Base-by-base conservation (phyloP, 2,113 vertebrate genomes). In the Pomatostomus ruficeps region DNA sequence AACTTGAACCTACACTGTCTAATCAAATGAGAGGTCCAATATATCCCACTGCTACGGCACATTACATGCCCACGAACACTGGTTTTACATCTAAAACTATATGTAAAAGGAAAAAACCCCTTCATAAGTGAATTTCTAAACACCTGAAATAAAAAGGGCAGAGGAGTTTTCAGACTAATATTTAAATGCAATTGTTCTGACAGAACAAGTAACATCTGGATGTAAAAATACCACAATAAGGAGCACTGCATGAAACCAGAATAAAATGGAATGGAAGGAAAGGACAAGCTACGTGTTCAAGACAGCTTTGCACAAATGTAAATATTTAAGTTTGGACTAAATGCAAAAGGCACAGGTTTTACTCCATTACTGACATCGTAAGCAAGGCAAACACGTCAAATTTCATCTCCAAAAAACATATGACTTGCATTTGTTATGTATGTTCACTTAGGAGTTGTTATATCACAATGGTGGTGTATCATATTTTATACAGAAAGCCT, bases 1-100 rank as follows among this genome's bases (percentile, higher is more conserved):
- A 95, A 96, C 65, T 95, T 93, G 72, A 97, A 85, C 33, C 82
- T 93, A 48, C 58, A 66, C 65, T 79, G 62, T 91, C 89, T 93
- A 92, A 91, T 81, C 76, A 92, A 94, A 95, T 78, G 67, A 95
- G 26, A 71, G n/a, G 45, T 84, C 31, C 61, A 88, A 79, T 90
- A 81, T 57, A 91, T 91, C 62, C 85, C 78, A 78, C 62, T 80
- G 73, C 71, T 77, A 73, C 14, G 2, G 46, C 70, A 88, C 20
- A 71, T 89, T 95, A 72, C 85, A 59, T 90, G 40, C 17, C 63
- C 36, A 51, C 42, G 33, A 88, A 71, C 6, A n/a, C 73, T 63
- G 20, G 28, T 89, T 97, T 95, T 89, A 83, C 93, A 73, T 62
- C n/a, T 92, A 89, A 65, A 81, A 66, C 65, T 71, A 20, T 45